A percentile compares a stretch with the other conserved stretches of the same genome.
Evolutionary conservation across 2,797 vertebrate genomes (phyloP).

Genomic region (Eremophila alpestris): DNA sequence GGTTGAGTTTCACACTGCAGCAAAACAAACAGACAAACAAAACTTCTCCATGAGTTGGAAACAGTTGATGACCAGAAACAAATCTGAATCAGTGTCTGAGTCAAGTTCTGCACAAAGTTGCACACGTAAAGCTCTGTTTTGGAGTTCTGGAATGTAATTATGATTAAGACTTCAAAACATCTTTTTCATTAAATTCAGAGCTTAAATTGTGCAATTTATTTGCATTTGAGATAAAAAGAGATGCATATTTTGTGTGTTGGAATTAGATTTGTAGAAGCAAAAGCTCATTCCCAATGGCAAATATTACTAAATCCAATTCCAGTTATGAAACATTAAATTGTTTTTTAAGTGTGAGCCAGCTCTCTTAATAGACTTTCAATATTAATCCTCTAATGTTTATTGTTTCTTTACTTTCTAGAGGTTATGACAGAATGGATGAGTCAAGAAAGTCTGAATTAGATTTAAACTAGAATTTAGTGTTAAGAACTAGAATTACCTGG

Average conservation of each 20-base stretch:
- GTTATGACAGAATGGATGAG: background rate
- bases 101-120: background rate
- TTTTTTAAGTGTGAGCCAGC: slow-evolving; percentile 31
- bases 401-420: slow-evolving; percentile 7
- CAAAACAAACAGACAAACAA: background rate
- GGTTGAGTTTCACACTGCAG: background rate
- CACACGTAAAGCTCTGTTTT: background rate
- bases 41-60: background rate
- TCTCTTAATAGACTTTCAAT: background rate
- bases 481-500: background rate
- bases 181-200: slow-evolving; percentile 22
- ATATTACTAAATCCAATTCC: slow-evolving; percentile 23
- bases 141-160: slow-evolving; percentile 4
- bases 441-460: background rate
- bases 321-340: slow-evolving; percentile 34
- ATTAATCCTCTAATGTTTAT: slow-evolving; percentile 5
- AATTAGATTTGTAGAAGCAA: slow-evolving; percentile 38
- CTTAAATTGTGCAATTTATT: slow-evolving; percentile 18
- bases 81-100: background rate
- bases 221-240: slow-evolving; percentile 42
- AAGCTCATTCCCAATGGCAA: slow-evolving; percentile 26
- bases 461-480: background rate
- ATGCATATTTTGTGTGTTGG: slow-evolving; percentile 5
- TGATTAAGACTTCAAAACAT: slow-evolving; percentile 45
- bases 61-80: background rate